Evolutionary conservation across 2,113 vertebrate species (phyloP), one percentile per base, ranked within the genome.

Genomic region (Microtus oregoni): DNA sequence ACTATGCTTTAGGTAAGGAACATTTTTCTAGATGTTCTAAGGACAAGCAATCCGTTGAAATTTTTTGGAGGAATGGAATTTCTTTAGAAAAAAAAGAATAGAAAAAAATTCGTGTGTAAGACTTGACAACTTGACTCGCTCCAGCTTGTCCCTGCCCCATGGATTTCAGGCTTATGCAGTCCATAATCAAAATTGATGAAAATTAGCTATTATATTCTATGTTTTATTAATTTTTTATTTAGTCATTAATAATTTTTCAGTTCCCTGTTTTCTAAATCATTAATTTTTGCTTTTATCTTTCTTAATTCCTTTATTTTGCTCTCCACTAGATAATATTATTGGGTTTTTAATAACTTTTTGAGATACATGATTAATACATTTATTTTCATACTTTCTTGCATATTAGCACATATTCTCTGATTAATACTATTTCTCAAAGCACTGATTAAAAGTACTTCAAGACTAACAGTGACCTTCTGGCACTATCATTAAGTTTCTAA

Each of bases 231-330:
- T 93, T 92, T 94, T 94, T 75, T 61, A 41, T 89, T 93, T 61
- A 38, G 6, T 73, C 91, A 47, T 35, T 87, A 86, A 52, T 88
- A 77, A 77, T 82, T 75, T 44, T 50, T 82, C 65, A 89, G 90
- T 94, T 78, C 44, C 35, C 52, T 92, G 19, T 94, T 77, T 94
- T 86, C 70, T 61, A 95, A 90, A n/a, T 79, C 92, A 83, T 92
- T 96, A 90, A 92, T 83, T 94, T 95, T 73, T 85, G 10, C 44
- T 85, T 95, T 83, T 82, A 90, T 92, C 70, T 44, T 93, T 94
- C 77, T 88, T 86, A 92, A 94, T 86, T 92, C 44, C 75, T 90
- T 87, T 50, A 50, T 70, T 82, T 52, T 83, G 32, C 38, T 87
- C 61, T 82, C 86, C 28, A 35, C n/a, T 72, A 38, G 24, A 82